Percentiles rank a stretch among this genome's conserved stretches.
These are phyloP conservation scores for Siniperca chuatsi DNA, from an alignment of 2,113 vertebrate species.

Conservation along the genomic window DNA sequence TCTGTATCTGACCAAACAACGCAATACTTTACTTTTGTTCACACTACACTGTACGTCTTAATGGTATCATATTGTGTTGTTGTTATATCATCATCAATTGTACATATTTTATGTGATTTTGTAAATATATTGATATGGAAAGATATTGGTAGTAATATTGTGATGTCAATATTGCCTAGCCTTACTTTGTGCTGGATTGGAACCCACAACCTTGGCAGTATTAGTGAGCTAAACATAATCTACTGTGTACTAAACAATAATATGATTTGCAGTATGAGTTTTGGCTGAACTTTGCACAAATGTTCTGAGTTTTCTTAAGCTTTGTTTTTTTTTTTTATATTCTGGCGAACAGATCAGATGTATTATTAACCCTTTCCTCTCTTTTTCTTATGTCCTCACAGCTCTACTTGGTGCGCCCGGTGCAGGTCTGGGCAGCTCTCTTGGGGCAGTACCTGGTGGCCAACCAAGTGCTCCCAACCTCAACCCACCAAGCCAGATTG, in stretches of 20 bases:
- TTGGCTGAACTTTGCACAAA: neutral
- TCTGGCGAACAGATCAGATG: neutral
- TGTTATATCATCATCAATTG: neutral
- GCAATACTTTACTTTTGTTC: neutral
- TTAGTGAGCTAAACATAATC: neutral
- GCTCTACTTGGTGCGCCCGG: constrained; percentile 90
- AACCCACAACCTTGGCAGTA: neutral
- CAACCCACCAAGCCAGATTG: constrained; percentile 94
- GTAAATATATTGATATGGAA: neutral
- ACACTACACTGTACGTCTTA: neutral
- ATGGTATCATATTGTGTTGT: neutral
- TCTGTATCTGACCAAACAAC: constrained; percentile 80
- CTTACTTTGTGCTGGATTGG: neutral
- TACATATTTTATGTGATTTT: neutral
- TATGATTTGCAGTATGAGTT: neutral
- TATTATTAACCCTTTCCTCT: constrained; percentile 15
- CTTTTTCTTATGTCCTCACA: constrained; percentile 67
- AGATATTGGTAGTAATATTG: neutral
- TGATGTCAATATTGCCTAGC: too few species aligned
- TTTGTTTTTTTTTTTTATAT: neutral
- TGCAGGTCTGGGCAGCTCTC: constrained; percentile 88
- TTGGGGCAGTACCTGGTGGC: constrained; percentile 89
- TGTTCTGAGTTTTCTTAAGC: neutral
- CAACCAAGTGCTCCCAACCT: constrained; percentile 90
- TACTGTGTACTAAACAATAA: neutral